These are phyloP conservation scores for Hydrophis major DNA, from an alignment of 2,797 vertebrate species.

Conservation along the genomic window DNA sequence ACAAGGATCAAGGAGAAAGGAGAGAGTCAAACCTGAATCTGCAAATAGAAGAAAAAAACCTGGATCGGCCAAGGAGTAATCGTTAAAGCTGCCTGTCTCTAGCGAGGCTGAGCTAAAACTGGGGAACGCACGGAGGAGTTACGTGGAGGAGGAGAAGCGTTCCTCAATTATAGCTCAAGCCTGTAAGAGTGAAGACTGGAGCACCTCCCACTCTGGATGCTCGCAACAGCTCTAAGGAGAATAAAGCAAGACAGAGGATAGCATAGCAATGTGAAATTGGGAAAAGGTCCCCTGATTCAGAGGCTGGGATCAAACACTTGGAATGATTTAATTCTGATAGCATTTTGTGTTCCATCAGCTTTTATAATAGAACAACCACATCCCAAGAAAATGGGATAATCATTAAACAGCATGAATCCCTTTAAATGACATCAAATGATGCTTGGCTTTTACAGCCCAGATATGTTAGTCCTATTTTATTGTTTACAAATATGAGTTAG, in stretches of 20 bases:
- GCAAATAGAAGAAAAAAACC: no score
- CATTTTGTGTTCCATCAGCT: not conserved
- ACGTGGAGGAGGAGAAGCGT: no score
- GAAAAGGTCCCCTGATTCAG: not conserved
- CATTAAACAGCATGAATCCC: not conserved
- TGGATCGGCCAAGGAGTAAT: no score
- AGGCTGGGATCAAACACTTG: not conserved
- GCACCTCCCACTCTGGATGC: no score
- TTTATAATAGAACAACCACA: not conserved
- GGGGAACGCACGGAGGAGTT: no score
- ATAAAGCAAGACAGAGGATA: not conserved
- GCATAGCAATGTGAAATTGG: not conserved
- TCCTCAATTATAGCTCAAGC: no score
- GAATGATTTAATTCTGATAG: not conserved
- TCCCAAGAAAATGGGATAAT: not conserved
- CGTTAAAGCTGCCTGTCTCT: no score
- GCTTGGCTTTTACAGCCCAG: not conserved
- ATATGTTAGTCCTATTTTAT: not conserved
- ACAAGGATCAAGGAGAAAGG: no score
- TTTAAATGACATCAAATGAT: not conserved
- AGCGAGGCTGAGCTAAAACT: no score
- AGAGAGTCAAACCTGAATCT: no score
- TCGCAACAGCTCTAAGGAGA: no score
- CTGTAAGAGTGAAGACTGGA: no score
- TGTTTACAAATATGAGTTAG: not conserved